These are phyloP conservation scores for Lamproptera curius DNA, from an alignment of 2,888 invertebrate species.

Conservation along the genomic window DNA sequence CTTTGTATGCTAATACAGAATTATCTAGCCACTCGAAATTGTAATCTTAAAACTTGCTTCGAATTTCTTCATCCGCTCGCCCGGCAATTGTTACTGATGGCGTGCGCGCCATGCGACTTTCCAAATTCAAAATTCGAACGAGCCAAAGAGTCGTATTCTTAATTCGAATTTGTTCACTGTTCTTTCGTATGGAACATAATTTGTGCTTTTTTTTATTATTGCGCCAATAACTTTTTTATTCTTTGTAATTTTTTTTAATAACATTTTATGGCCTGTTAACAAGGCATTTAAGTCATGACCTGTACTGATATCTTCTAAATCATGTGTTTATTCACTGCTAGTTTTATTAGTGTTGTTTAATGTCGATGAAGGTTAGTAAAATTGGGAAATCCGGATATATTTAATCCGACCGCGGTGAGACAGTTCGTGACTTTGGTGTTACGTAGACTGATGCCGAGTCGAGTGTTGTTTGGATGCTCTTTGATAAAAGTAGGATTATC, in stretches of 20 bases:
- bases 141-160: background rate
- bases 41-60: slow-evolving; percentile 73
- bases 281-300: too few species aligned
- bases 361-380: slow-evolving; percentile 4
- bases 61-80: slow-evolving; percentile 74
- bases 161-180: too few species aligned
- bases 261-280: too few species aligned
- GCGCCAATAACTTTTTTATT: too few species aligned
- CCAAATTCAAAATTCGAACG: background rate
- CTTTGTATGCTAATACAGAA: slow-evolving; percentile 77
- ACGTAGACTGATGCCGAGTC: slow-evolving; percentile 6
- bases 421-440: slow-evolving; percentile 19
- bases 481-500: slow-evolving; percentile 14
- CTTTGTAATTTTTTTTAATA: too few species aligned
- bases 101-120: slow-evolving; percentile 1
- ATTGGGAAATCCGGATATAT: slow-evolving; percentile 22
- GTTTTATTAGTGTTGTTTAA: too few species aligned
- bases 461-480: slow-evolving; percentile 14
- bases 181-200: background rate
- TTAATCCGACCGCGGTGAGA: slow-evolving; percentile 19
- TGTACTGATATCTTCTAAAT: too few species aligned
- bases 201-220: background rate
- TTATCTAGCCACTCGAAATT: slow-evolving; percentile 76
- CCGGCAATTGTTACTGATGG: slow-evolving; percentile 37
- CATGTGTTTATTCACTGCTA: too few species aligned